Conservation (phyloP, 1,140 invertebrate genomes). For the Drosophila pandora region DNA sequence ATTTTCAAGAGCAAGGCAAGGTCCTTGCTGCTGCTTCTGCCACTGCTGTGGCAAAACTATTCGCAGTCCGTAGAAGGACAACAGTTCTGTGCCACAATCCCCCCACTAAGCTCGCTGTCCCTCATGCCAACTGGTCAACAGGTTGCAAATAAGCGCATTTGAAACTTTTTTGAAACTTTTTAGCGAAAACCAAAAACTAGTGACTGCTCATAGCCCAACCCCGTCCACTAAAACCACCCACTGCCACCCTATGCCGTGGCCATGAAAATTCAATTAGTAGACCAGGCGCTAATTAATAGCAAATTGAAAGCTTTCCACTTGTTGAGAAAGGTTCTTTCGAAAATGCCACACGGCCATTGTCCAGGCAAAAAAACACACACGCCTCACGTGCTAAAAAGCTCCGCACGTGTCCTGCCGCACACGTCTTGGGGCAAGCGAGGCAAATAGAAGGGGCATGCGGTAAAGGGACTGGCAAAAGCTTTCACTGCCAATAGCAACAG, state of each 20-base stretch:
- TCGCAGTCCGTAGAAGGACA: constrained; percentile 62
- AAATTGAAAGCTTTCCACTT: constrained; percentile 74
- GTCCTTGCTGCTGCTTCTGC: constrained; percentile 49
- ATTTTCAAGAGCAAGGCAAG: constrained; percentile 77
- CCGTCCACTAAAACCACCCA: neutral
- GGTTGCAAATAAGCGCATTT: constrained; percentile 55
- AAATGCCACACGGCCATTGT: constrained; percentile 44
- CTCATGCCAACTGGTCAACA: constrained; percentile 55
- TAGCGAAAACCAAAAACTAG: constrained; percentile 26
- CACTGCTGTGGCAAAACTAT: constrained; percentile 33
- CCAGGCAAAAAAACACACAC: constrained; percentile 28
- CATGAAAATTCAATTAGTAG: constrained; percentile 76
- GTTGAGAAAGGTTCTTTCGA: constrained; percentile 56
- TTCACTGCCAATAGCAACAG: constrained; percentile 62
- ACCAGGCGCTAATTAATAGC: constrained; percentile 64
- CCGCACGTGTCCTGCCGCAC: constrained; percentile 59
- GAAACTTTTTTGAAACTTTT: constrained; percentile 33
- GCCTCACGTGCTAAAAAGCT: constrained; percentile 63
- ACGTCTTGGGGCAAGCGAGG: neutral
- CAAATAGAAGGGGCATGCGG: neutral
- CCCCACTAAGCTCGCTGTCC: neutral
- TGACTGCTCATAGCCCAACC: neutral
- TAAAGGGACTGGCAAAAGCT: constrained; percentile 22
- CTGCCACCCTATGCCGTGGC: constrained; percentile 18
- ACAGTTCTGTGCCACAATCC: constrained; percentile 20